Evolutionary conservation across 2,113 vertebrate genomes (phyloP).

Genomic region (Scytalopus superciliaris): DNA sequence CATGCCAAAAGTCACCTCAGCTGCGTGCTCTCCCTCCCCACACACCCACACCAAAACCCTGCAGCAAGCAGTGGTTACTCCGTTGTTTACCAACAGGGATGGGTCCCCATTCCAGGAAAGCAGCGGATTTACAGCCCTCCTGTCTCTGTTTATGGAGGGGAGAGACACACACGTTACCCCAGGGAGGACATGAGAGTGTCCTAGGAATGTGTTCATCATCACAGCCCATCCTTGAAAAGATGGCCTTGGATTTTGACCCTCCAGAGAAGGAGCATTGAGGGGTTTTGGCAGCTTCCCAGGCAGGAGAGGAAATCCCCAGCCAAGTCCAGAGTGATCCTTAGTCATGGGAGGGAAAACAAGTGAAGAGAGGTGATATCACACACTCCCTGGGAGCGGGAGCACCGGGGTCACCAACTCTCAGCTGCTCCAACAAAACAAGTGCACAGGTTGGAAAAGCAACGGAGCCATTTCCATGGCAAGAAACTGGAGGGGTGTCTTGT

Average conservation of each 20-base stretch:
- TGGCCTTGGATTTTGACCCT: not conserved
- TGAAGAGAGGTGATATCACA: not conserved
- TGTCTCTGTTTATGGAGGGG: not conserved
- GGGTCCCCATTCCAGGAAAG: not conserved
- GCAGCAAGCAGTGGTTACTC: rapidly evolving
- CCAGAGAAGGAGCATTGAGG: not conserved
- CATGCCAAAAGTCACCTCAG: rapidly evolving
- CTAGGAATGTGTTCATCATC: rapidly evolving
- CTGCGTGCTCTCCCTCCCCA: not conserved
- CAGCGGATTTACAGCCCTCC: not conserved
- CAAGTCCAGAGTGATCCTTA: not conserved
- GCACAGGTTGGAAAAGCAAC: rapidly evolving
- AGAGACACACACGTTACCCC: rapidly evolving
- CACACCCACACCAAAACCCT: not conserved
- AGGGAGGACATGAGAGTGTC: not conserved
- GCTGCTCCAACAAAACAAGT: not conserved
- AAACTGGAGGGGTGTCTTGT: not conserved
- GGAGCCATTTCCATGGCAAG: not conserved
- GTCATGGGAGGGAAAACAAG: not conserved
- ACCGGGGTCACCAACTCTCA: not conserved
- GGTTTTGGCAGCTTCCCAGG: not conserved
- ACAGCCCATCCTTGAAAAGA: not conserved
- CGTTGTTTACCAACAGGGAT: not conserved
- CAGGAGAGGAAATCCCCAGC: not conserved
- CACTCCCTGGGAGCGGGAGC: rapidly evolving